phyloP scores from a whole-genome alignment of 2,888 invertebrate species.

The Pseudanteris insignis region DNA sequence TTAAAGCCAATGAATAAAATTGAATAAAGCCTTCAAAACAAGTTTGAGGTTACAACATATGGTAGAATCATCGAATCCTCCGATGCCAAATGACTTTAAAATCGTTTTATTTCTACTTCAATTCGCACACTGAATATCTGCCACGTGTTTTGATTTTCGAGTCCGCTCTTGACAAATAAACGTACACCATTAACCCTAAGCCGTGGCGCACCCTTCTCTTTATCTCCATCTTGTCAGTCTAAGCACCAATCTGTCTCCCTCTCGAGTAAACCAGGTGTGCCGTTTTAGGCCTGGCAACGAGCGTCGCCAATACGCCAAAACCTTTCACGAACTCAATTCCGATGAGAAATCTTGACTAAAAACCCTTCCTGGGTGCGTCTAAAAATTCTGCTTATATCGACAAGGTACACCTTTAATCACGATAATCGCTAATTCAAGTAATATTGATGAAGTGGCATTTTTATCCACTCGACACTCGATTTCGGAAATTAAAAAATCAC shows the following conservation, averaged over 20 bases:
- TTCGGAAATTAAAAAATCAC: conserved; percentile 7
- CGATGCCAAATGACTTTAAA: conserved; percentile 2
- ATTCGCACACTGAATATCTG: conserved; percentile 9
- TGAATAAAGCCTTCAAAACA: no score
- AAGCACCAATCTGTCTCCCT: conserved; percentile 38
- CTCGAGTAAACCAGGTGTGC: conserved; percentile 34
- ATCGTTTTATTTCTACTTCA: conserved; percentile 20
- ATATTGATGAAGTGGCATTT: conserved; percentile 7
- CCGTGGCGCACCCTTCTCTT: conserved; percentile 28
- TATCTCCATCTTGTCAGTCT: conserved; percentile 31
- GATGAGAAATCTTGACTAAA: conserved; percentile 23
- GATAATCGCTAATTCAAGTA: conserved; percentile 3
- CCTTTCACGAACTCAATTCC: conserved; percentile 18
- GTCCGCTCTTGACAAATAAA: conserved; percentile 31
- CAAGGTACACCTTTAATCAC: conserved; percentile 12
- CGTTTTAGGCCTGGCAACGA: conserved; percentile 19
- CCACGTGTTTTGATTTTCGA: conserved; percentile 31
- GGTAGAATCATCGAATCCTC: neutral
- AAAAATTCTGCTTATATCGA: conserved; percentile 23
- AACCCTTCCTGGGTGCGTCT: conserved; percentile 27
- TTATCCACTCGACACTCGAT: conserved; percentile 5
- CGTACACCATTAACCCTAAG: conserved; percentile 31
- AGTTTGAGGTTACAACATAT: no score
- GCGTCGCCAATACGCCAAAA: conserved; percentile 28
- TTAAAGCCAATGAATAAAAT: no score